phyloP scores from a whole-genome alignment of 2,888 invertebrate species.

The Ptilodon capucinus region DNA sequence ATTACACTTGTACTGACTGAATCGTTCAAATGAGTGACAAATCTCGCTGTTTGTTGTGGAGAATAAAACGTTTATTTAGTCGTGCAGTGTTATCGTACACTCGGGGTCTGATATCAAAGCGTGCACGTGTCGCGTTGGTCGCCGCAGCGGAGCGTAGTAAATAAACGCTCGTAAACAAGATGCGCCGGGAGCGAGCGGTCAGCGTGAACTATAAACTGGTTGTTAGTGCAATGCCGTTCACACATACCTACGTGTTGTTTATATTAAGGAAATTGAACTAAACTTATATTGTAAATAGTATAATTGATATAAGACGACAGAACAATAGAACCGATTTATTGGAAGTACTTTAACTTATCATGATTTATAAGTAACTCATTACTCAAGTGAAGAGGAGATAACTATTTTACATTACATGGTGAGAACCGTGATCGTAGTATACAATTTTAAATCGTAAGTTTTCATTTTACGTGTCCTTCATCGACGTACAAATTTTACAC shows the following conservation, averaged over 20 bases:
- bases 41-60: conserved; percentile 13
- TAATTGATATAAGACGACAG: neutral
- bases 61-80: conserved; percentile 27
- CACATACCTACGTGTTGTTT: neutral
- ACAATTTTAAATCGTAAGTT: too few species aligned
- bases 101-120: conserved; percentile 41
- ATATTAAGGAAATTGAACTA: neutral
- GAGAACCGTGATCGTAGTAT: too few species aligned
- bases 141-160: conserved; percentile 48
- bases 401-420: too few species aligned
- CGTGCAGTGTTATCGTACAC: conserved; percentile 45
- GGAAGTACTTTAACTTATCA: too few species aligned
- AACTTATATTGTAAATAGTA: neutral
- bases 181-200: conserved; percentile 12
- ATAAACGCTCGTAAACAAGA: conserved; percentile 47
- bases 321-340: neutral
- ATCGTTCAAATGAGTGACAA: conserved; percentile 14
- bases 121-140: conserved; percentile 49
- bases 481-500: too few species aligned
- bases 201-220: neutral
- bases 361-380: too few species aligned
- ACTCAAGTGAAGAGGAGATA: too few species aligned
- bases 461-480: too few species aligned
- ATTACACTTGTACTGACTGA: conserved; percentile 13
- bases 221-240: neutral